Evolutionary conservation across 2,888 invertebrate genomes (phyloP).

Genomic region (Drosophila multiciliata): DNA sequence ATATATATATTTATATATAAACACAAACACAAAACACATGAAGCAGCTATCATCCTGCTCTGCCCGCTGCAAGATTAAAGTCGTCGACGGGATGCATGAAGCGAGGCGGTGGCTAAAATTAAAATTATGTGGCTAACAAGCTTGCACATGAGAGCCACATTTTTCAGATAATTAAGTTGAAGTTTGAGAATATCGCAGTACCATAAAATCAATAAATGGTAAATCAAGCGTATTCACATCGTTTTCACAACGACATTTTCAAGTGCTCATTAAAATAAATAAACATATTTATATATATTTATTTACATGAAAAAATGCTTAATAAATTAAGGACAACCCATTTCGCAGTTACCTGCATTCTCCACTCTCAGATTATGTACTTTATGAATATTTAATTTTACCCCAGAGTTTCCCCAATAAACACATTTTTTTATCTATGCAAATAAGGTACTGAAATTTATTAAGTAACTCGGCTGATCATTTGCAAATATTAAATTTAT

Average conservation of each 20-base stretch:
- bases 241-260: neutral
- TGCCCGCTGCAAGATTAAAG: conserved; percentile 32
- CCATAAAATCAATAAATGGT: neutral
- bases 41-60: conserved; percentile 14
- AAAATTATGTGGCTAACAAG: conserved; percentile 16
- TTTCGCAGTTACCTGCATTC: neutral
- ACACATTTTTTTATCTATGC: neutral
- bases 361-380: neutral
- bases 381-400: neutral
- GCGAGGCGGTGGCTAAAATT: conserved; percentile 38
- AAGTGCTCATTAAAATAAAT: neutral
- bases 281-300: no score
- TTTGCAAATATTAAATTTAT: neutral
- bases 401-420: neutral
- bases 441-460: neutral
- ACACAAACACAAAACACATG: conserved; percentile 15
- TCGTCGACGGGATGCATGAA: conserved; percentile 17
- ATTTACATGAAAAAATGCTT: neutral
- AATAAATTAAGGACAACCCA: neutral
- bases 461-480: neutral
- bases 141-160: neutral
- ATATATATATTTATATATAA: conserved; percentile 75
- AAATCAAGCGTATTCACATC: neutral
- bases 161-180: neutral
- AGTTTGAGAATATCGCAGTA: neutral